These are phyloP conservation scores for Atta colombica DNA, from an alignment of 1,140 invertebrate genomes.

Conservation along the genomic window DNA sequence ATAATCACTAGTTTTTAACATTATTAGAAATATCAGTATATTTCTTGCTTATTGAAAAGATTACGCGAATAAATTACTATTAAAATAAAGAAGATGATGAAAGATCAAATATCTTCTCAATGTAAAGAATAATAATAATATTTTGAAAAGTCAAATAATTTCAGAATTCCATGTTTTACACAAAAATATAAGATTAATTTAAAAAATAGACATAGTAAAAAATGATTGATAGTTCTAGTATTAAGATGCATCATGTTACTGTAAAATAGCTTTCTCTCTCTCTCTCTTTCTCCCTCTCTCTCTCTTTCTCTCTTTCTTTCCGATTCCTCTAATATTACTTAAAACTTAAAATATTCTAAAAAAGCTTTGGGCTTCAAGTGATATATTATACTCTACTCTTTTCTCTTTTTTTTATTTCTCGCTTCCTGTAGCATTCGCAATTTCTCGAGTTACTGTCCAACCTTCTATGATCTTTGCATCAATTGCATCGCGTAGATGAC, in stretches of 20 bases:
- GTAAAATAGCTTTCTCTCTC: not conserved
- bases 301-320: not conserved
- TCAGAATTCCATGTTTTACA: no score
- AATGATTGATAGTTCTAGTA: no score
- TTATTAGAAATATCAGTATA: no score
- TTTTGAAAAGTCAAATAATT: no score
- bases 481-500: slow-evolving; percentile 56
- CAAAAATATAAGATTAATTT: no score
- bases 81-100: no score
- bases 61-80: no score
- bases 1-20: not conserved
- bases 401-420: not conserved
- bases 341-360: not conserved
- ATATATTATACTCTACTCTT: not conserved
- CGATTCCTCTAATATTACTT: not conserved
- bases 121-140: no score
- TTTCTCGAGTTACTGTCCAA: not conserved
- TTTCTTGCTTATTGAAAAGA: no score
- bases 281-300: no score
- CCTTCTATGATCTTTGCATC: slow-evolving; percentile 19
- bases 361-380: not conserved
- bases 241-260: not conserved
- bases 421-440: slow-evolving; percentile 6
- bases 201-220: no score
- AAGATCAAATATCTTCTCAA: no score